Base-by-base conservation (phyloP, 92 coral and sea anemone species). In the Actinernus sp. region DNA sequence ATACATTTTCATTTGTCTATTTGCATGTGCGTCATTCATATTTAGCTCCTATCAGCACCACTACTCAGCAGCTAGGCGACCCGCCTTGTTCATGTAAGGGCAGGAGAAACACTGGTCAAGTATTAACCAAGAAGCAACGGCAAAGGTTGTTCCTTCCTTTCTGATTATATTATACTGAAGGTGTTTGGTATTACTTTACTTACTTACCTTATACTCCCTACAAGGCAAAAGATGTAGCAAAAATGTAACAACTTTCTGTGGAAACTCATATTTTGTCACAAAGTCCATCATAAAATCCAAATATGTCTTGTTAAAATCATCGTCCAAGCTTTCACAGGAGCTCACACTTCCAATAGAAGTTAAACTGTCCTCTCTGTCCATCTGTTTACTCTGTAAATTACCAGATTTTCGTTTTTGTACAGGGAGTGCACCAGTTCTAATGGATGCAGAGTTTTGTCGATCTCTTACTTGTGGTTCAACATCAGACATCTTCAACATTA, bases 211-310 rank as follows among this genome's bases (percentile, higher is more conserved):
- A 53, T 87, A 95, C 26, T 84, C 78, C 36, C 63, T 61, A 62
- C 81, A 76, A 11, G 99, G 99, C 46, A 95, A 70, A 58, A 95
- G 62, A 65, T 95, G 99, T n/a, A 95, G 91, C 44, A 95, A 86
- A 95, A 95, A 95, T 47, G 99, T 95, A 40, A 95, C 97, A 68
- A 91, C 69, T 61, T 88, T 95, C 64, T 95, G 92, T 45, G 99
- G 99, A 36, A 95, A 95, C 49, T 95, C 99, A 55, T 82, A 76
- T 63, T 94, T 93, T 31, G 96, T 88, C 37, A 91, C 92, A 91
- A 90, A 74, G 58, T 92, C 93, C 92, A 94, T 81, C 61, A 94
- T 87, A 63, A 92, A 94, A 38, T 91, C 97, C 58, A 91, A 75
- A 70, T 72, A 91, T 25, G 92, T 87, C 56, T 49, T 52, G 34